phyloP scores from a whole-genome alignment of 2,113 vertebrate species.

The Corythaeola cristata region DNA sequence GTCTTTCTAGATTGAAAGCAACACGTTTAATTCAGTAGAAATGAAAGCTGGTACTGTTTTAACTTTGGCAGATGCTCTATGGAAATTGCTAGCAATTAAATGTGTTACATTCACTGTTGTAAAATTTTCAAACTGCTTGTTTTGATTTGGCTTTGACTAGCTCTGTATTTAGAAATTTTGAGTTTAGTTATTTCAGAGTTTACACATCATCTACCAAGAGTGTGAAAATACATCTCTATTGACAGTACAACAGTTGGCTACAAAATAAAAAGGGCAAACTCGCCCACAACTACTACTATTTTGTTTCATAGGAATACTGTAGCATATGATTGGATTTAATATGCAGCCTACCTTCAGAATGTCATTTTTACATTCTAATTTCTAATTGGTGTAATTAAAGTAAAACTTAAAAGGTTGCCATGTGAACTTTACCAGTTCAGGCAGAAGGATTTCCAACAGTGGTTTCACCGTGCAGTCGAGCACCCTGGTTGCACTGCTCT shows the following conservation, averaged over 20 bases:
- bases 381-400: background rate
- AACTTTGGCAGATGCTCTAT: conserved; percentile 41
- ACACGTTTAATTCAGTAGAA: background rate
- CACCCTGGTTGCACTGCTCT: background rate
- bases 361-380: background rate
- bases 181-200: conserved; percentile 16
- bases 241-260: background rate
- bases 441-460: background rate
- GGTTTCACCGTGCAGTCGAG: background rate
- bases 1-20: conserved; percentile 18
- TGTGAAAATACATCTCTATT: conserved; percentile 13
- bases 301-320: background rate
- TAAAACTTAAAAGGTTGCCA: background rate
- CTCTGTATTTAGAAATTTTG: background rate
- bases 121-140: conserved; percentile 35
- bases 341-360: background rate
- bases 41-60: conserved; percentile 49
- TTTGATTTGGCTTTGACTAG: conserved; percentile 39
- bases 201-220: background rate
- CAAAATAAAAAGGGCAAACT: background rate
- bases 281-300: background rate
- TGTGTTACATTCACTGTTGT: background rate
- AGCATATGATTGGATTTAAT: background rate
- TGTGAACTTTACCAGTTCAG: background rate
- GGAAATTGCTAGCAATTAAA: conserved; percentile 37